These are phyloP conservation scores for Phortica okadai DNA, from an alignment of 2,888 invertebrate species.

Conservation along the genomic window DNA sequence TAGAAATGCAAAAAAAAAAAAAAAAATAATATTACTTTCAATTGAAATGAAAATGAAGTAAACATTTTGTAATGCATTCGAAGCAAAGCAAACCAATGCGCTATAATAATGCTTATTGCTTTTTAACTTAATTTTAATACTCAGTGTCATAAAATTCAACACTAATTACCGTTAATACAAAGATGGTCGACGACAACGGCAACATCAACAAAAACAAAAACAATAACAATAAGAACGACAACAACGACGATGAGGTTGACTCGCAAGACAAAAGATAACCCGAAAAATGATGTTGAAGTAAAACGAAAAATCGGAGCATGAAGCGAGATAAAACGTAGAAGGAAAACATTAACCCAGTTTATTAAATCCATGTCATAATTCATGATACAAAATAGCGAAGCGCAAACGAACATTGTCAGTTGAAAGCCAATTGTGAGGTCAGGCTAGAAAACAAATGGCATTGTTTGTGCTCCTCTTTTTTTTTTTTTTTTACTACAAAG, in stretches of 20 bases:
- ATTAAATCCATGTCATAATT: conserved; percentile 67
- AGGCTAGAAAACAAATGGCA: conserved; percentile 7
- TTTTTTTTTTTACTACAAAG: conserved; percentile 14
- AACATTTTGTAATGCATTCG: background rate
- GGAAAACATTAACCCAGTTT: conserved; percentile 66
- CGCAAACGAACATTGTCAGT: conserved; percentile 6
- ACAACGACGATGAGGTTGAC: background rate
- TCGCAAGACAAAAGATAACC: conserved; percentile 24
- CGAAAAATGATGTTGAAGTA: conserved; percentile 16
- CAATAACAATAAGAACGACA: background rate
- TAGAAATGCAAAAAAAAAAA: background rate
- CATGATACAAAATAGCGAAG: conserved; percentile 12
- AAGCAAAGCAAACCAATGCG: background rate
- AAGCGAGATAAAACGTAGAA: conserved; percentile 14
- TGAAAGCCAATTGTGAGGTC: conserved; percentile 16
- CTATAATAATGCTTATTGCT: conserved; percentile 23
- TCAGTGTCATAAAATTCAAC: conserved; percentile 15
- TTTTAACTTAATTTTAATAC: conserved; percentile 26
- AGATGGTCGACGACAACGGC: background rate
- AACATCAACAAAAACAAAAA: background rate
- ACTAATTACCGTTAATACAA: conserved; percentile 23
- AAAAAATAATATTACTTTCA: background rate
- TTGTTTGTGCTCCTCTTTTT: background rate
- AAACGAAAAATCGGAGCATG: conserved; percentile 9
- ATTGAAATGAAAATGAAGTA: background rate